Base-by-base conservation (phyloP, 2,797 vertebrate species). In the Catharus ustulatus region DNA sequence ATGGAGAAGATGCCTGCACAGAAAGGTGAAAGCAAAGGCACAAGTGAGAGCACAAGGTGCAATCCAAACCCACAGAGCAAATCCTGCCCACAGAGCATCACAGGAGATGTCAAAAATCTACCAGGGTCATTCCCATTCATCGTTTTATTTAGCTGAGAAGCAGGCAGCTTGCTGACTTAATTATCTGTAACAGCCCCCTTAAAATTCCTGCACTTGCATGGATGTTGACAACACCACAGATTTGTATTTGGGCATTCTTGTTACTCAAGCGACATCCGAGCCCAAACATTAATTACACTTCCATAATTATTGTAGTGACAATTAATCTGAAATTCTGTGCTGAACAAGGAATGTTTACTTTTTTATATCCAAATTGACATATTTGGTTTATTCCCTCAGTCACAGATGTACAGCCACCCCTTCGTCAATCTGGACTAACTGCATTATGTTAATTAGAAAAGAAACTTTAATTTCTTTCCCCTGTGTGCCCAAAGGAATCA, bases 251-350 rank as follows among this genome's bases (percentile, higher is more conserved):
- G 76, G 66, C 84, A 83, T 80, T 90, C 77, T 74, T 90, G 90
- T 87, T 97, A 90, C 91, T 95, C 66, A 15, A 93, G 80, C 9
- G 67, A 93, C 89, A 97, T 90, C 61, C 5, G 18, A 94, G 74
- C 87, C 87, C 58, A 87, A 95, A 93, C 86, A 78, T 88, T 96
- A 97, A 97, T 97, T 97, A 97, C 68, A 75, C 89, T 94, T 75
- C 94, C 74, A 91, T 96, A 95, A 96, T 95, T 91, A 95, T 94
- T 87, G 40, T 84, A 85, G 84, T 93, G 89, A 96, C 91, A 96
- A 94, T 97, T 95, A 93, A 94, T 94, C 79, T 87, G 75, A 95
- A 93, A 89, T 88, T 90, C 91, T 89, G 67, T 66, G 51, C 57
- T 71, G 85, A 93, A 81, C 34, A 61, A 43, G 52, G 49, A 76